Evolutionary conservation across 1,140 invertebrate genomes (phyloP), one percentile per base, ranked within the genome.

Genomic region (Drosophila obscura): DNA sequence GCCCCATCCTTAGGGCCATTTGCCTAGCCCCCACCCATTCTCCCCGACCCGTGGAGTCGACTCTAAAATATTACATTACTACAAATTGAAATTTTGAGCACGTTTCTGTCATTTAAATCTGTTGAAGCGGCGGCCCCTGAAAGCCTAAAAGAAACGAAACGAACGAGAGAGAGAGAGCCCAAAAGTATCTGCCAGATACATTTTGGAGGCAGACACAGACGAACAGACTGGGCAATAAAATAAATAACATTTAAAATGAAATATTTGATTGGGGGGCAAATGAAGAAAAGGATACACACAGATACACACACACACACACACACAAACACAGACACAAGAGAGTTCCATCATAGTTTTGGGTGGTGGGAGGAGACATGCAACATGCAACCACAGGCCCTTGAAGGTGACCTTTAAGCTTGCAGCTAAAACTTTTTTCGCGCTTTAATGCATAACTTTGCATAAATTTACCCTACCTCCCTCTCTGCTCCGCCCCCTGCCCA

Each of bases 81-180:
- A 72, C 52, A 79, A 88, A 88, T 88, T 88, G 83, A 83, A 88
- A 88, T 88, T 83, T 79, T 76, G 72, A 59, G 83, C 83, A 88
- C 83, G 83, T 88, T 80, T 83, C 76, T 88, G 79, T 88, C 83
- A 88, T 88, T 88, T 88, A 88, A 88, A 88, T 88, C 83, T 83
- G 83, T 88, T 88, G 83, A 87, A 72, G 63, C 58, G 52, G 28
- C 46, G 52, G 28, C 46, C 73, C 57, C 57, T 24, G 48, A 15
- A 50, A 24, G 6, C 22, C 22, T 4, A 24, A 24, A 24, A 3
- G 35, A 48, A 73, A 56, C 39, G 50, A 57, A 73, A 74, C 69
- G 72, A 75, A 53, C 51, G 60, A 13, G 11, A 39, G 9, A 35
- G 8, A 4, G 9, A 4, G 31, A 35, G 9, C 31, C 9, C 4